Evolutionary conservation across 2,888 invertebrate genomes (phyloP).

Genomic region (Catonia carolina): DNA sequence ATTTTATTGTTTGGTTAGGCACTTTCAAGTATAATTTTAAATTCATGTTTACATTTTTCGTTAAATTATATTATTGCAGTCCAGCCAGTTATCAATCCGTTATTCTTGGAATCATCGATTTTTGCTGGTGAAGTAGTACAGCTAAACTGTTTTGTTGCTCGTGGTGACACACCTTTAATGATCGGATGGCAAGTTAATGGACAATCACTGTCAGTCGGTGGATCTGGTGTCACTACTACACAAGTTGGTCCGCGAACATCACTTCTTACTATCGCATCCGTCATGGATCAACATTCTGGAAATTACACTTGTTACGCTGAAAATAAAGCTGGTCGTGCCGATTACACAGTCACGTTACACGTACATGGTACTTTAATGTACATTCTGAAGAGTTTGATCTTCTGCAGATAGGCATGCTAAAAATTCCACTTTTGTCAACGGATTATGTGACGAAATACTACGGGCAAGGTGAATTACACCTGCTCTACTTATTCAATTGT

Average conservation of each 20-base stretch:
- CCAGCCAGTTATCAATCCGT: conserved; percentile 10
- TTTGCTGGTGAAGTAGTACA: conserved; percentile 18
- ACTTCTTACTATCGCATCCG: conserved; percentile 59
- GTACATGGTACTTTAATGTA: conserved; percentile 41
- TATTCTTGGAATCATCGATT: conserved; percentile 12
- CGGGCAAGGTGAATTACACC: too few relatives aligned
- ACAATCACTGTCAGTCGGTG: conserved; percentile 29
- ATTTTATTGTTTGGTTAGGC: too few relatives aligned
- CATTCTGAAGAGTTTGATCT: too few relatives aligned
- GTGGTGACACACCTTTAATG: conserved; percentile 39
- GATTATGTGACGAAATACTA: too few relatives aligned
- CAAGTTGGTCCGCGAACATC: conserved; percentile 30
- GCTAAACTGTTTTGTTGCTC: conserved; percentile 42
- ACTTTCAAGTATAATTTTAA: too few relatives aligned
- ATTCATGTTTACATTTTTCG: too few relatives aligned
- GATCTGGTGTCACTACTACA: conserved; percentile 19
- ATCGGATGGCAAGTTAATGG: conserved; percentile 51
- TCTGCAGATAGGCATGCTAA: too few relatives aligned
- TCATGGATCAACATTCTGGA: conserved; percentile 62
- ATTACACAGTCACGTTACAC: conserved; percentile 58
- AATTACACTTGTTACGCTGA: conserved; percentile 69
- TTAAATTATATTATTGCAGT: too few relatives aligned
- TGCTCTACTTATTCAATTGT: too few relatives aligned
- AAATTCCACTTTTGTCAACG: too few relatives aligned
- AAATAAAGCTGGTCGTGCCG: conserved; percentile 64